Evolutionary conservation across 2,888 invertebrate genomes (phyloP), one percentile per base, ranked within the genome.

Genomic region (Polydrusus tereticollis): DNA sequence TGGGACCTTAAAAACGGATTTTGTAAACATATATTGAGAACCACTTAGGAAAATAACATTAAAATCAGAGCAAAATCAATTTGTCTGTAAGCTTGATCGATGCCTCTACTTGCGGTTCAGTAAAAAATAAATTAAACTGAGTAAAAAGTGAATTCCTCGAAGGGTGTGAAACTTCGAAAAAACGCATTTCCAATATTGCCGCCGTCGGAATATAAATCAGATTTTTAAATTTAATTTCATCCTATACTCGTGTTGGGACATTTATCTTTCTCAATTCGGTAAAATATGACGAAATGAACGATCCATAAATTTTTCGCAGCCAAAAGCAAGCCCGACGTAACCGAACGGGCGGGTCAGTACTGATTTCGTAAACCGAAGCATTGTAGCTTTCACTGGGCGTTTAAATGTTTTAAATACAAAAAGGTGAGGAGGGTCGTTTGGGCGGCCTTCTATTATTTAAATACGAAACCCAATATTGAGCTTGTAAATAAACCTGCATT

Each of bases 181-280:
- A 59, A 45, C 60, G 55, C 58, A 67, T 72, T 67, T 72, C 63
- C 72, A 67, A 72, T 72, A 67, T 71, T 60, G 66, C 57, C 62
- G 60, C 60, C 60, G 62, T 36, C 60, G 62, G 72, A 72, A 72
- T 72, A 72, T 72, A 72, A 72, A 72, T 72, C 72, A 72, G 72
- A 67, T 72, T 72, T 71, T 72, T 67, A 72, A 72, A 72, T 72
- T 72, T 72, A 72, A 72, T 72, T 72, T 72, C 63, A 60, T 36
- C 66, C 67, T 62, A 60, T 62, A 72, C 67, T 67, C 66, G 66
- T 71, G 66, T 71, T 66, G 71, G 65, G 71, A 71, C 71, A 65
- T 71, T 72, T 63, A 57, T 66, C 67, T 72, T 60, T 67, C 67
- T 47, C 62, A 72, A 67, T 72, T 72, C 67, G 72, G 62, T 72